phyloP scores from a whole-genome alignment of 23 tunicate species.

The Oikopleura dioica region DNA sequence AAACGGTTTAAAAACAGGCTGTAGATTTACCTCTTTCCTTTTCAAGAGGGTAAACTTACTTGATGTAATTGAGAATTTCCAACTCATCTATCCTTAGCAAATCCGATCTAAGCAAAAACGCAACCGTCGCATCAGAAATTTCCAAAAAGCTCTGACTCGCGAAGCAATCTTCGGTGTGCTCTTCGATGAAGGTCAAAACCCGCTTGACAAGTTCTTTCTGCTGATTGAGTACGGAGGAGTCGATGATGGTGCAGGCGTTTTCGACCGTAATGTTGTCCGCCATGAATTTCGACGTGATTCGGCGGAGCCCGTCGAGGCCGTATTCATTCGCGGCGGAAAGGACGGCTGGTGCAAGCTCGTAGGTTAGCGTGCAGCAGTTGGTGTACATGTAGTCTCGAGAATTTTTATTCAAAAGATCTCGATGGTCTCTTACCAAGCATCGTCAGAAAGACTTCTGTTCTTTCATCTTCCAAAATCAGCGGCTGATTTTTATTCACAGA shows the following conservation, averaged over 20 bases:
- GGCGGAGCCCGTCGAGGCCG: constrained; percentile 47
- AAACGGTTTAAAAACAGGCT: too few species aligned
- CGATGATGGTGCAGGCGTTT: constrained; percentile 43
- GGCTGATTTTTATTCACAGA: constrained; percentile 34
- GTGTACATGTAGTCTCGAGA: constrained; percentile 89
- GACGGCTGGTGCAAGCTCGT: constrained; percentile 55
- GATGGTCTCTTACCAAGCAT: too few species aligned
- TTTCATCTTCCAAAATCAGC: constrained; percentile 22
- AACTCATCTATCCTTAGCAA: constrained; percentile 52
- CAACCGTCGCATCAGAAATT: constrained; percentile 36
- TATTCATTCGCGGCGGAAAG: constrained; percentile 51
- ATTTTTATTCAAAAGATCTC: too few species aligned
- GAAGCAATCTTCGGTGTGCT: constrained; percentile 27
- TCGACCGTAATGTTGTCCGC: constrained; percentile 33
- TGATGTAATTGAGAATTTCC: constrained; percentile 35
- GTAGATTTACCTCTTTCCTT: too few species aligned
- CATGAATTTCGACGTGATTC: constrained; percentile 29
- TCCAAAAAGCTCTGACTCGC: constrained; percentile 30
- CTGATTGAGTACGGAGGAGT: constrained; percentile 41
- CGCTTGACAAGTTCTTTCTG: constrained; percentile 50
- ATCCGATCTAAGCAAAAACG: constrained; percentile 44
- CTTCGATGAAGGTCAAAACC: constrained; percentile 29
- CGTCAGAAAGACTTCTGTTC: constrained; percentile 78
- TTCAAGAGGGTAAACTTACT: too few species aligned
- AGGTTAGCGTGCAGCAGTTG: constrained; percentile 74